These are phyloP conservation scores for Sclerodermus sp. DNA, from an alignment of 2,888 invertebrate species.

Conservation along the genomic window DNA sequence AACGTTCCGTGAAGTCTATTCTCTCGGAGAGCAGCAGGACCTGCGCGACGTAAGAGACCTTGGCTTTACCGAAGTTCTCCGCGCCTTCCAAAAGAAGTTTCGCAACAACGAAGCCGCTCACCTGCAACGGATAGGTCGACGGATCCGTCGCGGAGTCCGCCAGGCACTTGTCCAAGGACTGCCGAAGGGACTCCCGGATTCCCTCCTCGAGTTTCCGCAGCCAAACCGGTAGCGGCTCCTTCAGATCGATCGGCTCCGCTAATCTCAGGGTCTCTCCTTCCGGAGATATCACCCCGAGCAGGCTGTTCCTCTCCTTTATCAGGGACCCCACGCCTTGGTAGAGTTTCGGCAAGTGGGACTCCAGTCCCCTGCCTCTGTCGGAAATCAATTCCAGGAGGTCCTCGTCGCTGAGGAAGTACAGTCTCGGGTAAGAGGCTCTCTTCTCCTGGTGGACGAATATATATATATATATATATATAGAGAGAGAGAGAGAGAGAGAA, in stretches of 20 bases:
- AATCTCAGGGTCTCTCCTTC: conserved; percentile 66
- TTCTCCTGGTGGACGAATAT: conserved; percentile 72
- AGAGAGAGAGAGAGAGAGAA: no score
- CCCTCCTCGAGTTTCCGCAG: conserved; percentile 77
- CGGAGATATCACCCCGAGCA: conserved; percentile 65
- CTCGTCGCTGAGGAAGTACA: conserved; percentile 97
- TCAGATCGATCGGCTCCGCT: conserved; percentile 51
- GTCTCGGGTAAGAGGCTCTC: conserved; percentile 88
- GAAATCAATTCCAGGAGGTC: conserved; percentile 89
- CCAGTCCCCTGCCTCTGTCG: conserved; percentile 61
- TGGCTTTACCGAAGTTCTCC: no score
- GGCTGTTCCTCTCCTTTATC: conserved; percentile 65
- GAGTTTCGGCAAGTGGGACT: conserved; percentile 92
- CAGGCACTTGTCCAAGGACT: conserved; percentile 46
- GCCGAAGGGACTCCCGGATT: conserved; percentile 66
- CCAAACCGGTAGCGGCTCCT: conserved; percentile 65
- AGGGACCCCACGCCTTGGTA: conserved; percentile 89
- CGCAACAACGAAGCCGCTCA: no score
- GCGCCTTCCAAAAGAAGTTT: no score
- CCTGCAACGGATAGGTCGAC: conserved; percentile 48
- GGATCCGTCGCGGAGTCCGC: conserved; percentile 41
- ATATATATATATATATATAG: no score
- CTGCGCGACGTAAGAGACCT: conserved; percentile 16
- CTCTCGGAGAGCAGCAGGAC: conserved; percentile 46
- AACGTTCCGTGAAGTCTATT: conserved; percentile 49